phyloP scores from a whole-genome alignment of 2,113 vertebrate species.

The Platysteira castanea region DNA sequence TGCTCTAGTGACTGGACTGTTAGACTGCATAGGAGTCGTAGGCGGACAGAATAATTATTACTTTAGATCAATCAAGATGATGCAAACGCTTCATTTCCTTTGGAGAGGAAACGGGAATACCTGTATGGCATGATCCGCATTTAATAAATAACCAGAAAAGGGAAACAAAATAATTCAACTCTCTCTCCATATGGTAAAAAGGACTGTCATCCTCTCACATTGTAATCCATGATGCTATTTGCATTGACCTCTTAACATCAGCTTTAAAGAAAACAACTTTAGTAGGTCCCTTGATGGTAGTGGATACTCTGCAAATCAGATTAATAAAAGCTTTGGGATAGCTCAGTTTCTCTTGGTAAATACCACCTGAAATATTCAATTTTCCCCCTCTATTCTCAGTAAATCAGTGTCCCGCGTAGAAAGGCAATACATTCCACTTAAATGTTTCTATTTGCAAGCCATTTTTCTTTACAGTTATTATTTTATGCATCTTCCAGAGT shows the following conservation, averaged over 20 bases:
- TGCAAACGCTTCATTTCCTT: constrained; percentile 50
- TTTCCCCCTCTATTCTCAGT: background rate
- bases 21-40: background rate
- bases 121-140: constrained; percentile 2
- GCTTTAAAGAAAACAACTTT: constrained; percentile 68
- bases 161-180: constrained; percentile 48
- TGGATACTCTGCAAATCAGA: constrained; percentile 65
- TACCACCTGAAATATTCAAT: constrained; percentile 52
- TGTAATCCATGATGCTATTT: constrained; percentile 11
- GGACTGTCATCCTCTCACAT: constrained; percentile 42
- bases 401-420: constrained; percentile 7
- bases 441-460: background rate
- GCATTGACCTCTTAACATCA: constrained; percentile 60
- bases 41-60: constrained; percentile 20
- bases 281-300: constrained; percentile 44
- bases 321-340: constrained; percentile 68
- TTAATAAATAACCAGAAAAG: constrained; percentile 61
- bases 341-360: constrained; percentile 59
- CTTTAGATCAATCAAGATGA: constrained; percentile 52
- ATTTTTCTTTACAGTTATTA: constrained; percentile 39
- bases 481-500: constrained; percentile 18
- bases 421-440: background rate
- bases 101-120: constrained; percentile 39
- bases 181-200: constrained; percentile 58
- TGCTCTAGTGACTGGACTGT: background rate